Conservation (phyloP, 2,113 vertebrate genomes). For the Glaucidium brasilianum region DNA sequence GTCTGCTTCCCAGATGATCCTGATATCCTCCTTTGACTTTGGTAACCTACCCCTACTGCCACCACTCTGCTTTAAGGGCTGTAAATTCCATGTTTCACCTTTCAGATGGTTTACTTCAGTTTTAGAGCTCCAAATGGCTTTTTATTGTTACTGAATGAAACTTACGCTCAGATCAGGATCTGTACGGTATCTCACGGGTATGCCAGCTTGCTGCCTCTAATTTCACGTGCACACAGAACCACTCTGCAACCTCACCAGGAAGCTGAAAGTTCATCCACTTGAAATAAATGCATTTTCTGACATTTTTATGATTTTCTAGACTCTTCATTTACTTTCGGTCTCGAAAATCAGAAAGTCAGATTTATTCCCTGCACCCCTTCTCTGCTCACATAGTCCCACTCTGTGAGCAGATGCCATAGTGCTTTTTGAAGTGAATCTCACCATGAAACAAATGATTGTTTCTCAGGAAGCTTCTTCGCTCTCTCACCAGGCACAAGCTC, state of each 20-base stretch:
- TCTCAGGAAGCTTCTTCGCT: not conserved
- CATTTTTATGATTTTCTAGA: not conserved
- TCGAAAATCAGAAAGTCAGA: not conserved
- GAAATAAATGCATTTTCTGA: not conserved
- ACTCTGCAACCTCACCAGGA: not conserved
- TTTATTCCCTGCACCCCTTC: not conserved
- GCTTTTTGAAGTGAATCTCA: not conserved
- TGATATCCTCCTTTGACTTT: not conserved
- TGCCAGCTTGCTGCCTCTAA: not conserved
- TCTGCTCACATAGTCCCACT: not conserved
- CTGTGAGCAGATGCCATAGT: not conserved
- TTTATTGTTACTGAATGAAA: not conserved
- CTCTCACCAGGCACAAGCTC: constrained; percentile 87
- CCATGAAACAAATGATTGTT: not conserved
- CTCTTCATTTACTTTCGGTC: not conserved
- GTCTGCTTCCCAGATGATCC: accelerated
- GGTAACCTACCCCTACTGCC: accelerated
- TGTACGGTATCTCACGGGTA: not conserved
- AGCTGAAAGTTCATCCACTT: not conserved
- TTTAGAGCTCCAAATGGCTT: not conserved
- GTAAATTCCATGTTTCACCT: not conserved
- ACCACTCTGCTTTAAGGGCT: accelerated
- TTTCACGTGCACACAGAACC: not conserved
- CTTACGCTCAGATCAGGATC: not conserved
- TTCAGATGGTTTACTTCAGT: not conserved